Evolutionary conservation across 2,113 vertebrate species (phyloP).

Genomic region (Ia io): DNA sequence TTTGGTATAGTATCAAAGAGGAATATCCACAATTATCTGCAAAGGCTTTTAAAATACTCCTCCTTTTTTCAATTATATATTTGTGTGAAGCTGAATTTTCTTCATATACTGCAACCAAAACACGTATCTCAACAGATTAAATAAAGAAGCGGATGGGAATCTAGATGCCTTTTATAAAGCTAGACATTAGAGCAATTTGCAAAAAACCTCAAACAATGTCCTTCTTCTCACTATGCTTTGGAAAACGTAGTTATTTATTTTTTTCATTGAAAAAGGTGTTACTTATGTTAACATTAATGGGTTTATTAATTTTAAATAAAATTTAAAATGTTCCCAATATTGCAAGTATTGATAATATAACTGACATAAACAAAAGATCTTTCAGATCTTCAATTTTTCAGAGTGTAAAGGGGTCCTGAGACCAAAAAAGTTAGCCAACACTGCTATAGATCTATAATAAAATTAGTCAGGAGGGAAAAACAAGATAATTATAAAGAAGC

Average conservation of each 20-base stretch:
- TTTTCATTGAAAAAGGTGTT: neutral
- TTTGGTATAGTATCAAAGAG: neutral
- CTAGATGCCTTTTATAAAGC: neutral
- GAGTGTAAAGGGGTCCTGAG: neutral
- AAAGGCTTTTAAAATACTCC: neutral
- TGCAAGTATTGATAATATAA: neutral
- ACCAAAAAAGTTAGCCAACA: neutral
- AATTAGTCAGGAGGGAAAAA: neutral
- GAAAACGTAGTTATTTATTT: neutral
- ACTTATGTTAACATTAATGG: neutral
- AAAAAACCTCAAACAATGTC: conserved; percentile 3
- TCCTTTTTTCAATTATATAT: neutral
- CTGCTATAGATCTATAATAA: neutral
- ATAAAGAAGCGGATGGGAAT: neutral
- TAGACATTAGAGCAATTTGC: neutral
- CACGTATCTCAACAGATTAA: neutral
- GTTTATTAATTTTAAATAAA: neutral
- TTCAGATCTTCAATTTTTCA: neutral
- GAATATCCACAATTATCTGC: neutral
- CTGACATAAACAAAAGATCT: neutral
- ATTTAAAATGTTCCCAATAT: neutral
- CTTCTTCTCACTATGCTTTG: neutral
- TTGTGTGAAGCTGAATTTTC: conserved; percentile 19
- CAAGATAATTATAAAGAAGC: neutral
- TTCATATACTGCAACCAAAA: neutral